Percentiles rank a stretch among this genome's conserved stretches.
These are phyloP conservation scores for Marmota monax DNA, from an alignment of 2,113 vertebrate genomes.

Conservation along the genomic window DNA sequence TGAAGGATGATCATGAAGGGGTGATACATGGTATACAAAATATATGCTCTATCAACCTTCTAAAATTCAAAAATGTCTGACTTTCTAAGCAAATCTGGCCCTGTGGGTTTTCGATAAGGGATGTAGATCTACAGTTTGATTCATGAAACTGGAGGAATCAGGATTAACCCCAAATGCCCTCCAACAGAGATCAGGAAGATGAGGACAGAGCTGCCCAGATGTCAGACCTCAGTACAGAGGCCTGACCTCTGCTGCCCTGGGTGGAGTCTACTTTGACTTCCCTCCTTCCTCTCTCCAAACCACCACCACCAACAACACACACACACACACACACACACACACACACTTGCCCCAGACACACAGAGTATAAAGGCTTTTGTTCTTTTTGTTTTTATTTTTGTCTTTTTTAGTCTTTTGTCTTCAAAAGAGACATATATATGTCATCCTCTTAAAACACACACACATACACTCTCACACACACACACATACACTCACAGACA, in stretches of 20 bases:
- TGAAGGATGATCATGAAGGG: background rate
- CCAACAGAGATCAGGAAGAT: background rate
- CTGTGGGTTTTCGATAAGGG: background rate
- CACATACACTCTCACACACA: background rate
- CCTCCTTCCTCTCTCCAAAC: background rate
- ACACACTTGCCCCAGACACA: background rate
- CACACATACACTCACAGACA: background rate
- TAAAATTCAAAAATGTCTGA: background rate
- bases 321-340: background rate
- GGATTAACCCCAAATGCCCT: background rate
- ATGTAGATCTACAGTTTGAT: background rate
- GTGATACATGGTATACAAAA: background rate
- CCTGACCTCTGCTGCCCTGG: background rate
- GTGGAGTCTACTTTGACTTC: background rate
- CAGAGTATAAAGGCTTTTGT: background rate
- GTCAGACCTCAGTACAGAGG: background rate
- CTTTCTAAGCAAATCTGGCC: constrained; percentile 36
- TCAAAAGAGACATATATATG: background rate
- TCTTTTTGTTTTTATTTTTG: background rate
- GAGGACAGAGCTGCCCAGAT: background rate
- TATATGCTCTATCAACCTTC: background rate
- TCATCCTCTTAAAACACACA: background rate
- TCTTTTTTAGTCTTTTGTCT: background rate
- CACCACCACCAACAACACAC: background rate
- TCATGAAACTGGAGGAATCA: background rate